These are phyloP conservation scores for Tortrix viridana DNA, from an alignment of 2,888 invertebrate genomes.

Conservation along the genomic window DNA sequence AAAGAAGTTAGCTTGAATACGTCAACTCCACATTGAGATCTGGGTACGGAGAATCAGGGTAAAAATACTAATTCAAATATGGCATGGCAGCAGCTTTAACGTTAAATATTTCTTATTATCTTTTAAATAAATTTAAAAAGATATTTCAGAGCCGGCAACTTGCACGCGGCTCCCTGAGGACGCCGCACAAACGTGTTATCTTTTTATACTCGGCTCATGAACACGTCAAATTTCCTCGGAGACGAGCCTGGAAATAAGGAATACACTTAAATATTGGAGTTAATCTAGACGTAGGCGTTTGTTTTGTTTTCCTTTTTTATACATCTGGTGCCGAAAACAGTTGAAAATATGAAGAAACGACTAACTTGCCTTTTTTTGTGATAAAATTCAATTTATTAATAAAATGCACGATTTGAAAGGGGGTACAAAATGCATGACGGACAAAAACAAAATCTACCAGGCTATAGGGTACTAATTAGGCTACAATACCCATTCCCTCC, in stretches of 20 bases:
- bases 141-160: background rate
- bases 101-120: background rate
- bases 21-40: too few relatives aligned
- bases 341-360: too few relatives aligned
- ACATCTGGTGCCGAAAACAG: background rate
- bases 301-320: slow-evolving; percentile 1
- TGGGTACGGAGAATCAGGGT: too few relatives aligned
- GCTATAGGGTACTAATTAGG: too few relatives aligned
- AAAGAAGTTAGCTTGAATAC: background rate
- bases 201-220: slow-evolving; percentile 18
- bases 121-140: background rate
- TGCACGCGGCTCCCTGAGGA: background rate
- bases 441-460: too few relatives aligned
- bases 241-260: slow-evolving; percentile 17
- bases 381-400: too few relatives aligned
- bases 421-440: too few relatives aligned
- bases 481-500: too few relatives aligned
- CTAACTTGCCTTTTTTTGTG: too few relatives aligned
- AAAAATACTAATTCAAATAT: too few relatives aligned
- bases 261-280: slow-evolving; percentile 23
- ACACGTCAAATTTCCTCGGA: slow-evolving; percentile 34
- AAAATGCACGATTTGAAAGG: too few relatives aligned
- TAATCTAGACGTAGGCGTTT: slow-evolving; percentile 7
- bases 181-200: slow-evolving; percentile 14
- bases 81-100: background rate